Conservation (phyloP, 64 coral and sea anemone species). For the Stichodactyla mertensii region DNA sequence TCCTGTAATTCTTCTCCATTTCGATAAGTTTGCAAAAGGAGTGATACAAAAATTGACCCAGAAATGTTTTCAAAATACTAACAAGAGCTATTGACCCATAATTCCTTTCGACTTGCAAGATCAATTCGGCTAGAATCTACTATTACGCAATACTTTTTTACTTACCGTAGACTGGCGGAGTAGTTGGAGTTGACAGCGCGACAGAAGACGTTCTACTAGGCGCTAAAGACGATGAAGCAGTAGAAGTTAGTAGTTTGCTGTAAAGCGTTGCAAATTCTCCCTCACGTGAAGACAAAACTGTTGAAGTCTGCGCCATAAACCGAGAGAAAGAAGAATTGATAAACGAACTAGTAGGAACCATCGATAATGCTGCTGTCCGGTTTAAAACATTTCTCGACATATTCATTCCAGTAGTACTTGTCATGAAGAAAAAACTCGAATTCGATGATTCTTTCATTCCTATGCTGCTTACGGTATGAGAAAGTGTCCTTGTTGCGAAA, state of each 20-base stretch:
- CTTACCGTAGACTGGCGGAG: slow-evolving; percentile 21
- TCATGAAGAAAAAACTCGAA: not conserved
- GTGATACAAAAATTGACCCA: no score
- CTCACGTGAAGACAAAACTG: not conserved
- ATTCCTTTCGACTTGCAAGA: no score
- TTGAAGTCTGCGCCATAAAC: not conserved
- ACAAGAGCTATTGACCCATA: no score
- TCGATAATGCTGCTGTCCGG: not conserved
- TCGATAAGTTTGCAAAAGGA: not conserved
- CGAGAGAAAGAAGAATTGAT: not conserved
- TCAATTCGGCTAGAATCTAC: no score
- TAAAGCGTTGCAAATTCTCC: not conserved
- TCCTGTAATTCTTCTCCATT: slow-evolving; percentile 3
- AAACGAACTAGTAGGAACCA: not conserved
- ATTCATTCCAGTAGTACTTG: not conserved
- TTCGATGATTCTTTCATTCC: not conserved
- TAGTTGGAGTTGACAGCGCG: not conserved
- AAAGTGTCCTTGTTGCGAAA: not conserved
- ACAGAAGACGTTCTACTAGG: slow-evolving; percentile 17
- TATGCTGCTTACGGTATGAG: not conserved
- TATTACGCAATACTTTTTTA: not conserved
- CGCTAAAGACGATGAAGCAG: not conserved
- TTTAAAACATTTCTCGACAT: not conserved
- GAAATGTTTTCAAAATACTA: no score
- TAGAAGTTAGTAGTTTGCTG: not conserved